Evolutionary conservation across 2,113 vertebrate species (phyloP).

Genomic region (Gavia stellata): DNA sequence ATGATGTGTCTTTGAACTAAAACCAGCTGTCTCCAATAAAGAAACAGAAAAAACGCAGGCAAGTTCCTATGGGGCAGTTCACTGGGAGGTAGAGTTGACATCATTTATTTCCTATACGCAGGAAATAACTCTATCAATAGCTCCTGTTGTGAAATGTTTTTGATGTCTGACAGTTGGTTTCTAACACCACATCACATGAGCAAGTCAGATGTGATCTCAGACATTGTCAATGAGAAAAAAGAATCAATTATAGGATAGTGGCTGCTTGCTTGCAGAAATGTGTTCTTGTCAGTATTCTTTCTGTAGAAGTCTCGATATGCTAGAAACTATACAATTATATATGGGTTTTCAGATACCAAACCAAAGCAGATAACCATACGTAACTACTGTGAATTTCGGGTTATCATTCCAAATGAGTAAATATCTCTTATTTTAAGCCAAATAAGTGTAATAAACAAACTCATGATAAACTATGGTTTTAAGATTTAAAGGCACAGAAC

Average conservation of each 20-base stretch:
- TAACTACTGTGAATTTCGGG: slow-evolving; percentile 38
- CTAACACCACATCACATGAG: slow-evolving; percentile 62
- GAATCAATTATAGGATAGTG: slow-evolving; percentile 33
- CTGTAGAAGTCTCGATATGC: background rate
- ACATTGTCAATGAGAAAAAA: slow-evolving; percentile 48
- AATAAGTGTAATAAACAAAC: background rate
- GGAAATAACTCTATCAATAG: slow-evolving; percentile 59
- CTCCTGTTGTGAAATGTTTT: slow-evolving; percentile 70
- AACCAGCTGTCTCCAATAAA: slow-evolving; percentile 1
- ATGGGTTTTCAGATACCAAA: background rate
- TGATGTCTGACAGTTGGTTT: slow-evolving; percentile 64
- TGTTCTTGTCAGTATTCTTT: slow-evolving; percentile 7
- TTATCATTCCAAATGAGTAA: slow-evolving; percentile 20
- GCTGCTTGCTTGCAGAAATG: slow-evolving; percentile 2
- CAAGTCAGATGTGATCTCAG: slow-evolving; percentile 57
- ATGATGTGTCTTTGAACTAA: slow-evolving; percentile 38
- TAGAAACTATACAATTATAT: background rate
- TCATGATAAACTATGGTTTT: background rate
- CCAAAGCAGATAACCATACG: background rate
- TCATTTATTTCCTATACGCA: slow-evolving; percentile 53
- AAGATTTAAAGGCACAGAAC: background rate
- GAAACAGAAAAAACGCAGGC: background rate
- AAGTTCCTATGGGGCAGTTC: background rate
- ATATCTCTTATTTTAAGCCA: background rate
- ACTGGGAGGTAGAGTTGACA: slow-evolving; percentile 43